phyloP scores from a whole-genome alignment of 2,797 vertebrate genomes.

The Pangasius krempfi region DNA sequence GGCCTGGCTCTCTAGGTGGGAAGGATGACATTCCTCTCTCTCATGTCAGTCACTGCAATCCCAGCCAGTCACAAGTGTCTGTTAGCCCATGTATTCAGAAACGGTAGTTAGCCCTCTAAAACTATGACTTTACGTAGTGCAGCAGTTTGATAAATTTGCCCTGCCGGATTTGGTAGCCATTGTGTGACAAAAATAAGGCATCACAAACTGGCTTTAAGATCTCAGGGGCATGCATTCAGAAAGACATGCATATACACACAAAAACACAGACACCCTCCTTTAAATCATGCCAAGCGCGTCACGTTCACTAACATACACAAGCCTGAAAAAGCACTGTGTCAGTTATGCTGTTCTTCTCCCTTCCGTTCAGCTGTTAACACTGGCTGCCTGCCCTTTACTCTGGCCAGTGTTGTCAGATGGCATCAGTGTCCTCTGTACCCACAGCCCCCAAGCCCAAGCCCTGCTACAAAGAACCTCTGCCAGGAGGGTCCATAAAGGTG shows the following conservation, averaged over 20 bases:
- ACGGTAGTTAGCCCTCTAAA: not conserved
- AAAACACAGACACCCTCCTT: slow-evolving; percentile 21
- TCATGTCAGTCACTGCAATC: slow-evolving; percentile 10
- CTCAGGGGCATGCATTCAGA: slow-evolving; percentile 16
- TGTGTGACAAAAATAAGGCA: not conserved
- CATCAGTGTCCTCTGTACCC: slow-evolving; percentile 57
- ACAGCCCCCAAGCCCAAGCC: slow-evolving; percentile 44
- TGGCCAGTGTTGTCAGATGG: slow-evolving; percentile 60
- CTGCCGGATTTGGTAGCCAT: not conserved
- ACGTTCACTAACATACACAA: slow-evolving; percentile 34
- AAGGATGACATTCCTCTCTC: slow-evolving; percentile 12
- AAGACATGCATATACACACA: slow-evolving; percentile 16
- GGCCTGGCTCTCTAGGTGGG: not conserved
- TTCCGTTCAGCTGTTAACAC: slow-evolving; percentile 58
- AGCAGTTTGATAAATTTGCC: not conserved
- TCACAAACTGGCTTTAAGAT: not conserved
- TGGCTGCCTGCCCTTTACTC: slow-evolving; percentile 61
- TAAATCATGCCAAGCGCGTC: not conserved
- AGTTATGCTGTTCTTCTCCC: slow-evolving; percentile 40
- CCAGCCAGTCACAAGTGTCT: slow-evolving; percentile 10
- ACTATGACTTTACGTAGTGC: not conserved
- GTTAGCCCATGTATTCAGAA: not conserved
- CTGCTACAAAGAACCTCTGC: slow-evolving; percentile 56
- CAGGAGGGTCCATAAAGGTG: slow-evolving; percentile 43
- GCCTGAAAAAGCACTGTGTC: slow-evolving; percentile 34